These are phyloP conservation scores for Simalia tracyae DNA, from an alignment of 2,797 vertebrate species.

Conservation along the genomic window DNA sequence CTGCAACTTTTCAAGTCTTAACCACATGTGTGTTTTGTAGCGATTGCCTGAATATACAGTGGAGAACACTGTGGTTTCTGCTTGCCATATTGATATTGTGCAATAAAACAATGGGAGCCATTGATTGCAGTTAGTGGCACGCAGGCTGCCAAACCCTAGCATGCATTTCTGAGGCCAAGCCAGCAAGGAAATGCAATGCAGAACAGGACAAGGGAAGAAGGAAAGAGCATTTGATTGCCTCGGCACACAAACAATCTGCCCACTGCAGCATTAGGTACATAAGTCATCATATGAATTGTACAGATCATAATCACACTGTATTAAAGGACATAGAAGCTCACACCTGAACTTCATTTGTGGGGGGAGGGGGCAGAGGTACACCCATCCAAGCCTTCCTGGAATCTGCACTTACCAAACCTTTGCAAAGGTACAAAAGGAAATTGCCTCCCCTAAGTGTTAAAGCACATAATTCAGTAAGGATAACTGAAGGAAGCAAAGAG, in stretches of 20 bases:
- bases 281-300: slow-evolving; percentile 30
- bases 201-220: slow-evolving; percentile 40
- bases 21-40: slow-evolving; percentile 29
- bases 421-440: not conserved
- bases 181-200: slow-evolving; percentile 46
- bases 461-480: not conserved
- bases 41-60: slow-evolving; percentile 39
- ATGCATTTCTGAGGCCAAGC: slow-evolving; percentile 48
- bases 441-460: not conserved
- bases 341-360: not conserved
- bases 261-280: not conserved
- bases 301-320: slow-evolving; percentile 32
- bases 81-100: slow-evolving; percentile 44
- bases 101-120: slow-evolving; percentile 50
- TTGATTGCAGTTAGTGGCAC: slow-evolving; percentile 44
- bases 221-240: slow-evolving; percentile 45
- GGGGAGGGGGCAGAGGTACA: not conserved
- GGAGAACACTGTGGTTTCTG: slow-evolving; percentile 50
- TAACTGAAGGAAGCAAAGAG: not conserved
- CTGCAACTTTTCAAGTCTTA: slow-evolving; percentile 47
- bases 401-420: not conserved
- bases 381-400: not conserved
- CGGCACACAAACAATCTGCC: slow-evolving; percentile 25
- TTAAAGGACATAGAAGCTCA: not conserved
- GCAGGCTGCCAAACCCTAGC: slow-evolving; percentile 59